Conservation (phyloP, 1,140 invertebrate species). For the Matsumurasca onukii region DNA sequence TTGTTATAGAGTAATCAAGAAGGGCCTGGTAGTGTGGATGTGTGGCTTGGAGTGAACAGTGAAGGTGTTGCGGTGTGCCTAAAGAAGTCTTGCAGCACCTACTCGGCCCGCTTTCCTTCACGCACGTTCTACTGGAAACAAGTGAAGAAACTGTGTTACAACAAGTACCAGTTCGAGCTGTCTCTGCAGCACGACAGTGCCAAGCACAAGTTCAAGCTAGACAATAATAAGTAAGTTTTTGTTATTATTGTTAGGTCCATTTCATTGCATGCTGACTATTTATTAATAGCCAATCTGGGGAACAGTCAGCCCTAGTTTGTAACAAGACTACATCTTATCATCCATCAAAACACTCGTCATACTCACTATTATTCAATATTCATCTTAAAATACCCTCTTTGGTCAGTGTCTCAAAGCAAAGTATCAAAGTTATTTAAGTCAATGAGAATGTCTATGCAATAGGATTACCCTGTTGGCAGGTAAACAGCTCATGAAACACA, state of each 20-base stretch:
- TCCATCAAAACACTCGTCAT: too few species aligned
- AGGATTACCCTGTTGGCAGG: too few species aligned
- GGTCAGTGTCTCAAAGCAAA: too few species aligned
- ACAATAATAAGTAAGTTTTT: slow-evolving; percentile 63
- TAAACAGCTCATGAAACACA: too few species aligned
- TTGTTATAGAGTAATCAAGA: slow-evolving; percentile 3
- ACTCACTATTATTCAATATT: too few species aligned
- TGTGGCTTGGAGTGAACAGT: slow-evolving; percentile 40
- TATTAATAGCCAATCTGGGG: too few species aligned
- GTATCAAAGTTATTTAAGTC: too few species aligned
- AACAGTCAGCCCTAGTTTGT: too few species aligned
- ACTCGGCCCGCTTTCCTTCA: slow-evolving; percentile 26
- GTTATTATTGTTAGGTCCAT: background rate
- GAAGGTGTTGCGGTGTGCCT: slow-evolving; percentile 38
- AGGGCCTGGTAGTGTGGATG: slow-evolving; percentile 5
- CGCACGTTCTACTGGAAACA: slow-evolving; percentile 61
- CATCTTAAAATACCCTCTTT: too few species aligned
- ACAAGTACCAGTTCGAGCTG: slow-evolving; percentile 67
- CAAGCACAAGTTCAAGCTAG: slow-evolving; percentile 74
- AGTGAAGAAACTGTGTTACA: slow-evolving; percentile 73
- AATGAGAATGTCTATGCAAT: too few species aligned
- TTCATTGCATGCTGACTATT: too few species aligned
- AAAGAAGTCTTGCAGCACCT: slow-evolving; percentile 34
- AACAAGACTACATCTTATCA: too few species aligned
- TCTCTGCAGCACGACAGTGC: slow-evolving; percentile 59